Evolutionary conservation across 2,113 vertebrate genomes (phyloP).

Genomic region (Cavia porcellus): DNA sequence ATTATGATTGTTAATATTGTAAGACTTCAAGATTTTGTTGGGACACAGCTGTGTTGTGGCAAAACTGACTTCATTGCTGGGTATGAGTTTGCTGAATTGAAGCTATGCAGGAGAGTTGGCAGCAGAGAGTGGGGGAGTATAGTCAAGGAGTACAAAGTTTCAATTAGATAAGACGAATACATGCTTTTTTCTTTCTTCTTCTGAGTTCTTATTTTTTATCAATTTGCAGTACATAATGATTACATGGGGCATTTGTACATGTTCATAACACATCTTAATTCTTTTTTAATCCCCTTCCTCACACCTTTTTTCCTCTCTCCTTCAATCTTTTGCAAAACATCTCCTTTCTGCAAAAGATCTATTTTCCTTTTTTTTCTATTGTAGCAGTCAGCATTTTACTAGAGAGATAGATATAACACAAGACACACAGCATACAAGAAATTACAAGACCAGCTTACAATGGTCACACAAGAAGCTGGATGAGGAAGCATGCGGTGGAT

Average conservation of each 20-base stretch:
- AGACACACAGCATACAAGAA: neutral
- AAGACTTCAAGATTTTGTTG: neutral
- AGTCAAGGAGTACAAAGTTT: neutral
- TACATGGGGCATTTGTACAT: neutral
- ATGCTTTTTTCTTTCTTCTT: neutral
- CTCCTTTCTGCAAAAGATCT: neutral
- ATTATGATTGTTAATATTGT: neutral
- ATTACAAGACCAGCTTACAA: neutral
- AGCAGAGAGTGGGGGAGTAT: neutral
- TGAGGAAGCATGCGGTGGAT: neutral
- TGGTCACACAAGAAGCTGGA: neutral
- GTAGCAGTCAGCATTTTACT: neutral
- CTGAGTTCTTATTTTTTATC: neutral
- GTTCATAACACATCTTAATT: neutral
- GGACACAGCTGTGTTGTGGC: neutral
- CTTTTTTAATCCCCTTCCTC: neutral
- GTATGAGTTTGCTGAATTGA: neutral
- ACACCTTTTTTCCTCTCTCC: no score
- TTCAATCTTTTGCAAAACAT: neutral
- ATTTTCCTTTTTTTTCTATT: neutral
- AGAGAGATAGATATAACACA: neutral
- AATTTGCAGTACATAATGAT: neutral
- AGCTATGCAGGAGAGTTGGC: neutral
- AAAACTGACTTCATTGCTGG: neutral
- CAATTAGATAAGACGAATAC: neutral